phyloP scores from a whole-genome alignment of 2,113 vertebrate genomes.

The Morone chrysops region DNA sequence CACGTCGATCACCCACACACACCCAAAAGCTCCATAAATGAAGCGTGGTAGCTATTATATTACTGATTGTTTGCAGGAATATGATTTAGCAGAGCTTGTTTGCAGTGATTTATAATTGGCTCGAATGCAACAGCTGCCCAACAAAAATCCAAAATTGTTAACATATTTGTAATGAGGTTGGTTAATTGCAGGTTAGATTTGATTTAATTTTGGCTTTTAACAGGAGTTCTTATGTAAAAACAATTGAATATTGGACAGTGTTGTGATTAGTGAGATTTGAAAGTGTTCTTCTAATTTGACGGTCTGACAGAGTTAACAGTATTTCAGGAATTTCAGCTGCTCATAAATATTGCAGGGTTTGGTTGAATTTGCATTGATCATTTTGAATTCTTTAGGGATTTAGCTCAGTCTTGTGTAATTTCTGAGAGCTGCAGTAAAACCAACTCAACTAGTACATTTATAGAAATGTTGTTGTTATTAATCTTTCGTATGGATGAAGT shows the following conservation, averaged over 20 bases:
- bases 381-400: not conserved
- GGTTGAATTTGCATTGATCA: not conserved
- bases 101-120: not conserved
- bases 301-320: not conserved
- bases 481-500: slow-evolving; percentile 14
- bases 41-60: not conserved
- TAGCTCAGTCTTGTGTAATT: not conserved
- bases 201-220: not conserved
- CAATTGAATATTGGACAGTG: not conserved
- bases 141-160: not conserved
- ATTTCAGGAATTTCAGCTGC: not conserved
- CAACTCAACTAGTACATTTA: not conserved
- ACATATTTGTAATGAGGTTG: slow-evolving; percentile 6
- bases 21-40: not conserved
- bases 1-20: not conserved
- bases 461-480: slow-evolving; percentile 12
- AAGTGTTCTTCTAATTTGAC: not conserved
- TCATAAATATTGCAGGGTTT: not conserved
- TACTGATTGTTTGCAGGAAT: not conserved
- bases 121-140: not conserved
- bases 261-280: not conserved
- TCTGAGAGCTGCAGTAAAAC: slow-evolving; percentile 14
- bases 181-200: not conserved
- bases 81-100: not conserved
- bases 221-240: not conserved